Evolutionary conservation across 1,140 invertebrate genomes (phyloP).

Genomic region (Zaprionus davidi): DNA sequence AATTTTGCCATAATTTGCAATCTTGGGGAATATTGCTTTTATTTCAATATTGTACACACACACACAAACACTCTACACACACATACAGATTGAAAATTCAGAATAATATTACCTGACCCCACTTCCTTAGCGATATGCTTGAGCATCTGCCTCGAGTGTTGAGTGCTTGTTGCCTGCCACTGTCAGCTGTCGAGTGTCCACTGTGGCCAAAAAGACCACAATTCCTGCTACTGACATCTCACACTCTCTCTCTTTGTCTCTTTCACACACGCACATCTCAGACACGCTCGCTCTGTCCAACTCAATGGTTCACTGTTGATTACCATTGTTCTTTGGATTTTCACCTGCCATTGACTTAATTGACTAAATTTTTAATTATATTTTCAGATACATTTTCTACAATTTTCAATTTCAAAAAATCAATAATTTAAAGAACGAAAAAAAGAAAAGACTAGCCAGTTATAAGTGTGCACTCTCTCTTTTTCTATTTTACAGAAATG

Average conservation of each 20-base stretch:
- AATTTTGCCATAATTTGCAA: slow-evolving; percentile 8
- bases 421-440: too few species aligned
- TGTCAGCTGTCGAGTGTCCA: slow-evolving; percentile 2
- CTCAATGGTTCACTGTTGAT: background rate
- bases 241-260: background rate
- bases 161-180: background rate
- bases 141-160: slow-evolving; percentile 2
- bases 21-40: slow-evolving; percentile 4
- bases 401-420: background rate
- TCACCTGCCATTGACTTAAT: background rate
- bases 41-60: background rate
- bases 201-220: slow-evolving; percentile 5
- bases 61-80: background rate
- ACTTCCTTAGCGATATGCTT: background rate
- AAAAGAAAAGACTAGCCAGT: too few species aligned
- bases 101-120: background rate
- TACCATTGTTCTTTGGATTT: background rate
- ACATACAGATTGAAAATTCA: background rate
- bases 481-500: too few species aligned
- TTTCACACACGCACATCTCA: background rate
- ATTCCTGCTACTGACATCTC: background rate
- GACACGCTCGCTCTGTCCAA: background rate
- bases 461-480: too few species aligned
- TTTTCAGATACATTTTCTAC: background rate
- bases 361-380: background rate